Base-by-base conservation (phyloP, 2,797 vertebrate genomes). In the Hydrolagus colliei region DNA sequence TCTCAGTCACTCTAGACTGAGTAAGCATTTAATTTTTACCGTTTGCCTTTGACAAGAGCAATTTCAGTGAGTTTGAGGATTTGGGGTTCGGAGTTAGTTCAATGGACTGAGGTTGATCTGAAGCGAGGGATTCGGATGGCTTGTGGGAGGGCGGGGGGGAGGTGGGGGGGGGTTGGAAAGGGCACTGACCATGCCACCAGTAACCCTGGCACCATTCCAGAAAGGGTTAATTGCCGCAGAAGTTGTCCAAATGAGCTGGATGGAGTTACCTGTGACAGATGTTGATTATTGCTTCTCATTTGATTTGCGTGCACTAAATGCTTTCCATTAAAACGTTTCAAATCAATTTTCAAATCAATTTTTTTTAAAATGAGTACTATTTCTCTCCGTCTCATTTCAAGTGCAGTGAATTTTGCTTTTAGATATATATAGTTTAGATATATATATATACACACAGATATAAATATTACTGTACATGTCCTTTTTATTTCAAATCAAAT, bases 221-320 rank as follows among this genome's bases (percentile, higher is more conserved):
- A 52, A 35, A 71, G 79, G 16, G 65, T 68, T 71, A 68, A 84
- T 71, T 82, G 27, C 27, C 41, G 27, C 63, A 65, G 32, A 35
- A 52, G 41, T 8, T 80, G 32, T 80, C 65, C 22, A 12, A 41
- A 68, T 7, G 4, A 84, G 71, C 65, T 68, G 52, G 65, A 71
- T 84, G 35, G 13, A 84, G 4, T 35, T 68, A 11, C 71, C 27
- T 71, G 32, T 84, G 65, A 84, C 65, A 20, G 32, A 84, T 68
- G 65, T 84, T 84, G 32, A 71, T 82, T 18, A 82, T 41, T 32
- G 41, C n/a, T 84, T 82, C 65, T 84, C 27, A 84, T 84, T n/a
- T 61, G 41, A 76, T 76, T 84, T 84, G 65, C 71, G 65, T 84
- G 79, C 63, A 68, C 41, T 84, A 84, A 35, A 84, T 79, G 71